Evolutionary conservation across 2,888 invertebrate genomes (phyloP).

Genomic region (Lochmaea crataegi): DNA sequence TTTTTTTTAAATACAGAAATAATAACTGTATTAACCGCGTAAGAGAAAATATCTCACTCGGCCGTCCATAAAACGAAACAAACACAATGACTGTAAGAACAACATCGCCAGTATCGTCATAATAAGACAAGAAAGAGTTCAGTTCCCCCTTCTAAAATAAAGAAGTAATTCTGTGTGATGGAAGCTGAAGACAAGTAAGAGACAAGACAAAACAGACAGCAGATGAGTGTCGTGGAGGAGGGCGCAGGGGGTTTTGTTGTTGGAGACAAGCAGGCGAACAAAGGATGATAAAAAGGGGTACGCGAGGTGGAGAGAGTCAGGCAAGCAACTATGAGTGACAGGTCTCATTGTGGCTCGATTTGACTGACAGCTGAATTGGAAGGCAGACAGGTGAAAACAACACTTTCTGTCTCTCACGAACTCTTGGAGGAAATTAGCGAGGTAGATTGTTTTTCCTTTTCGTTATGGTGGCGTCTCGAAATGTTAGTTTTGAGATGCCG

Average conservation of each 20-base stretch:
- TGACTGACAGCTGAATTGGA: constrained; percentile 62
- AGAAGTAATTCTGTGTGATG: constrained; percentile 58
- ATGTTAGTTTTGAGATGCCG: neutral
- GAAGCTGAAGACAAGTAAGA: constrained; percentile 40
- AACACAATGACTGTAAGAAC: constrained; percentile 15
- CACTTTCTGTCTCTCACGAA: constrained; percentile 45
- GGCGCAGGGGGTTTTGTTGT: constrained; percentile 54
- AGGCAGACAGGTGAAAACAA: constrained; percentile 55
- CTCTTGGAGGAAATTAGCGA: constrained; percentile 49
- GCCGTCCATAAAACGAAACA: constrained; percentile 6
- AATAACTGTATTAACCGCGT: neutral
- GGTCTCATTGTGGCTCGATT: constrained; percentile 60
- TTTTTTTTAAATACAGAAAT: neutral
- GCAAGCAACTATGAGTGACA: constrained; percentile 59
- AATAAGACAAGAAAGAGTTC: constrained; percentile 31
- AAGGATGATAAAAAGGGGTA: constrained; percentile 54
- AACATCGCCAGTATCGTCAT: constrained; percentile 29
- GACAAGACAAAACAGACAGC: constrained; percentile 35
- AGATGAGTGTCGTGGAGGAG: constrained; percentile 30
- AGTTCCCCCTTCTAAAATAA: constrained; percentile 43
- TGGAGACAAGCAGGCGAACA: constrained; percentile 58
- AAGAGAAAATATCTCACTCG: neutral
- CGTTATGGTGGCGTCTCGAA: neutral
- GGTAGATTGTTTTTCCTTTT: constrained; percentile 20
- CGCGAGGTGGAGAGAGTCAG: constrained; percentile 46